Evolutionary conservation across 2,888 invertebrate genomes (phyloP).

Genomic region (Aproaerema taeniolella): DNA sequence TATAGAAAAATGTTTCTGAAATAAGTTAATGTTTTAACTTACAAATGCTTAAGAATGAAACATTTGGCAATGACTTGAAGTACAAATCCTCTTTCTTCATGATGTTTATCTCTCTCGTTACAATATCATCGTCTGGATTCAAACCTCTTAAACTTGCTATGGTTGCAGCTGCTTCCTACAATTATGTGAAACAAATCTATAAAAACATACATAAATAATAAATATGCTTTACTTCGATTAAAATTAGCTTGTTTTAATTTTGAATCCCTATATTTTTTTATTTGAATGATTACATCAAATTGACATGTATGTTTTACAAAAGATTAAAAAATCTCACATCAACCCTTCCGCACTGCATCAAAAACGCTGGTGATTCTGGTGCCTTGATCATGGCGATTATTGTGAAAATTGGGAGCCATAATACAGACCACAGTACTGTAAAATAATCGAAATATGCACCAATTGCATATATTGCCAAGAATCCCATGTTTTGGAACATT

Average conservation of each 20-base stretch:
- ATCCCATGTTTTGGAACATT: conserved; percentile 42
- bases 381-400: conserved; percentile 40
- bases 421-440: conserved; percentile 37
- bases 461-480: conserved; percentile 45
- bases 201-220: too few species aligned
- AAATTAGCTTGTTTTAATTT: too few species aligned
- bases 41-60: neutral
- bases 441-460: conserved; percentile 46
- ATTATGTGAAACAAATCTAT: too few species aligned
- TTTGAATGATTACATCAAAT: too few species aligned
- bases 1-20: too few species aligned
- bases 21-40: too few species aligned
- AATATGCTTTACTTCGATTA: too few species aligned
- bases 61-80: neutral
- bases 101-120: neutral
- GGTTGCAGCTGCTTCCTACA: neutral
- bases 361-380: conserved; percentile 55
- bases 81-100: neutral
- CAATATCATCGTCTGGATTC: neutral
- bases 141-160: neutral
- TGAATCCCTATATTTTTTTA: too few species aligned
- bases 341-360: conserved; percentile 44
- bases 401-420: conserved; percentile 37
- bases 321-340: too few species aligned
- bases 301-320: too few species aligned